Evolutionary conservation across 1,140 invertebrate genomes (phyloP), one percentile per base, ranked within the genome.

Genomic region (Drosophila nannoptera): DNA sequence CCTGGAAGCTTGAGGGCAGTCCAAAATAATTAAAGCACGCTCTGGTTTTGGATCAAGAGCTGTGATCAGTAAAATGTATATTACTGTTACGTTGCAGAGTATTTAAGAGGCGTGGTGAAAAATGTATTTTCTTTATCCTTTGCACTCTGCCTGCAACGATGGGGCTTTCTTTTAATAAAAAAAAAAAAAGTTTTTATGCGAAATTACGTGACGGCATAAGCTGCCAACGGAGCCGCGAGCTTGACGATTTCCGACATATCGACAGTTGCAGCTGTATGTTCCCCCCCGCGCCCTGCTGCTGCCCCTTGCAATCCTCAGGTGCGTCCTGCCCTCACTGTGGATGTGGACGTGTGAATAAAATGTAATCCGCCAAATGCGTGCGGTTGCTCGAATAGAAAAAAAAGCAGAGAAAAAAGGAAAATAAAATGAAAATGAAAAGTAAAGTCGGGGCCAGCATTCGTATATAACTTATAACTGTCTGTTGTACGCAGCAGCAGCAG

Each of bases 191-290:
- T 61, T 75, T 83, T 69, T 68, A 53, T 59, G 62, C 60, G 59
- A 80, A 77, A 84, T 78, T 70, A 80, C 69, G 76, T 76, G 76
- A 60, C 46, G 80, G 36, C 62, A 60, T 22, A 53, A 50, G 50
- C 60, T 58, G 54, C 46, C 59, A 61, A 42, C 45, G 50, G 36
- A 56, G 61, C 73, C 73, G 68, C 66, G 70, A 73, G 66, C 76
- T 68, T 68, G 80, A 83, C 80, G 80, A 78, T 77, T 84, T 83
- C 80, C 80, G 80, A 83, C 80, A 80, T 64, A 80, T 80, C 66
- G 80, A 80, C 69, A 80, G 73, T 59, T 74, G 69, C 66, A 76
- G 38, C 54, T 22, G 16, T 33, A 32, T 29, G 6, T 7, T 32
- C 31, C 31, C 33, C 5, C 43, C 22, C 11, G n/a, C 38, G 14